A percentile compares a stretch with the other conserved stretches of the same genome.
These are phyloP conservation scores for Neosalanx taihuensis DNA, from an alignment of 2,797 vertebrate genomes.

Conservation along the genomic window DNA sequence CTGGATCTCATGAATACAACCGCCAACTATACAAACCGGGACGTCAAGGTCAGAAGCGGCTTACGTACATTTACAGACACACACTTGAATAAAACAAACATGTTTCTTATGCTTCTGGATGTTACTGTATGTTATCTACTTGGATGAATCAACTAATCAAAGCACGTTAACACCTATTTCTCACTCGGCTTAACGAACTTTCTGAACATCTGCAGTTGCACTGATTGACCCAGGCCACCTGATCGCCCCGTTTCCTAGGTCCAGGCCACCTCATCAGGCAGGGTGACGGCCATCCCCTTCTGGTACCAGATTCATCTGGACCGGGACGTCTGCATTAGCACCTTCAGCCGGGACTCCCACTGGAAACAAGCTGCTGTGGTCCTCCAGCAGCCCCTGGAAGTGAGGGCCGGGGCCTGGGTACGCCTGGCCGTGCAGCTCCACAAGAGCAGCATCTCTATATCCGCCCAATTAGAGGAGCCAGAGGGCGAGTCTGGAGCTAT, in stretches of 20 bases:
- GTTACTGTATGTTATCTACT: no score
- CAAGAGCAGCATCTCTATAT: constrained; percentile 91
- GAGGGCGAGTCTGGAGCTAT: constrained; percentile 5
- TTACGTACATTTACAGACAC: no score
- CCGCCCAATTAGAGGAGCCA: constrained; percentile 55
- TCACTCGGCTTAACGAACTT: no score
- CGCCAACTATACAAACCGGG: constrained; percentile 79
- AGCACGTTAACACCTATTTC: no score
- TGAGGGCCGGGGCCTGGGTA: constrained; percentile 80
- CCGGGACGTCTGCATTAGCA: constrained; percentile 80
- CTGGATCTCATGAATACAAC: constrained; percentile 88
- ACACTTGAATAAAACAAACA: no score
- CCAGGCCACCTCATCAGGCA: constrained; percentile 75
- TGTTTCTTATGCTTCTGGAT: no score
- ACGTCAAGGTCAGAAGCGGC: constrained; percentile 82
- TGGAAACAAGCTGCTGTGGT: constrained; percentile 97
- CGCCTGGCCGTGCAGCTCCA: constrained; percentile 81
- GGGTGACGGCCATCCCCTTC: constrained; percentile 90
- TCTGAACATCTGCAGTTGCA: neutral
- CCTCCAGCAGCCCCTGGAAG: constrained; percentile 81
- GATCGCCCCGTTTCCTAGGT: constrained; percentile 67
- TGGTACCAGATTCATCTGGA: constrained; percentile 93
- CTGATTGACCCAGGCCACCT: neutral
- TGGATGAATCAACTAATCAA: no score
- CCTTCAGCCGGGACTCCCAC: constrained; percentile 83